Evolutionary conservation across 1,140 invertebrate genomes (phyloP).

Genomic region (Pomacea maculata): DNA sequence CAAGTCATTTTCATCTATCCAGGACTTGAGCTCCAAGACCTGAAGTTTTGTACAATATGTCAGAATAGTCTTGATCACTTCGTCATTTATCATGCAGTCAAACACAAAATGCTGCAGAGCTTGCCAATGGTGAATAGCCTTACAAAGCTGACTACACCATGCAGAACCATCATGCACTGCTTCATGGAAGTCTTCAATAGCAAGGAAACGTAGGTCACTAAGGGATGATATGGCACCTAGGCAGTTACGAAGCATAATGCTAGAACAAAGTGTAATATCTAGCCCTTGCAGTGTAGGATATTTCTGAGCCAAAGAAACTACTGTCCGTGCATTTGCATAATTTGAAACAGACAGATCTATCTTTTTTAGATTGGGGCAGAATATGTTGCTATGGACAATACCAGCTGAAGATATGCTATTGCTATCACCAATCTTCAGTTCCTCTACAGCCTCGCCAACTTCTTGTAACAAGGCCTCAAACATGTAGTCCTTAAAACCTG

Average conservation of each 20-base stretch:
- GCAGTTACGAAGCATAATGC: slow-evolving; percentile 19
- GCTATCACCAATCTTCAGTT: slow-evolving; percentile 20
- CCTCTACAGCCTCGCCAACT: slow-evolving; percentile 25
- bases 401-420: slow-evolving; percentile 11
- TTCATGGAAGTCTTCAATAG: slow-evolving; percentile 26
- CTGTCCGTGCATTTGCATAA: background rate
- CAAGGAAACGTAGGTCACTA: slow-evolving; percentile 24
- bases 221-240: slow-evolving; percentile 15
- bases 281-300: too few species aligned
- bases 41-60: slow-evolving; percentile 25
- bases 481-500: slow-evolving; percentile 19
- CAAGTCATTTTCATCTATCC: slow-evolving; percentile 28
- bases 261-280: slow-evolving; percentile 11
- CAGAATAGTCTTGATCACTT: slow-evolving; percentile 27
- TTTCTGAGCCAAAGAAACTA: too few species aligned
- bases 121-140: slow-evolving; percentile 27
- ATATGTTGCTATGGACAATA: slow-evolving; percentile 23
- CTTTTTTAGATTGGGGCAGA: slow-evolving; percentile 24
- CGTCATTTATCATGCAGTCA: slow-evolving; percentile 26
- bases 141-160: slow-evolving; percentile 19
- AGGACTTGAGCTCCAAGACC: slow-evolving; percentile 30
- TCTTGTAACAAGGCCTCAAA: slow-evolving; percentile 23
- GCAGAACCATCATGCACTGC: slow-evolving; percentile 23
- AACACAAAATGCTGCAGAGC: slow-evolving; percentile 8
- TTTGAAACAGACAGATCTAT: slow-evolving; percentile 21